Evolutionary conservation across 2,113 vertebrate genomes (phyloP).

Genomic region (Anas platyrhynchos): DNA sequence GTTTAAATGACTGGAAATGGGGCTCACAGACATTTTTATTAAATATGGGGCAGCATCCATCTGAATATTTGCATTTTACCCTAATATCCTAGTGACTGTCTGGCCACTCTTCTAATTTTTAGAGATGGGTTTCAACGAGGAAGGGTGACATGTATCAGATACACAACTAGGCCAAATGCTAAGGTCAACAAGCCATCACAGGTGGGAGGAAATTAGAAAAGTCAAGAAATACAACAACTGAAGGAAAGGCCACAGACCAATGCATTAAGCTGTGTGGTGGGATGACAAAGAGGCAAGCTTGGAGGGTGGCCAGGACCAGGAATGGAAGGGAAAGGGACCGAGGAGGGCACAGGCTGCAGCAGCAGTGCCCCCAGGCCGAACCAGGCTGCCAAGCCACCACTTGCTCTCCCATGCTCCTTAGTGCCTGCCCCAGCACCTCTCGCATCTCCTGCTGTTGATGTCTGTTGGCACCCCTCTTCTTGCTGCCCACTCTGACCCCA

Average conservation of each 20-base stretch:
- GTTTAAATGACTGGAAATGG: neutral
- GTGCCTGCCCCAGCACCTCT: neutral
- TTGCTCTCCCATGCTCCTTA: neutral
- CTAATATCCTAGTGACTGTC: accelerated
- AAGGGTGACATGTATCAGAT: neutral
- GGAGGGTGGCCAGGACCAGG: neutral
- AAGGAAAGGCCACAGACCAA: neutral
- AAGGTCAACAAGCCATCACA: neutral
- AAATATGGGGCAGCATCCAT: neutral
- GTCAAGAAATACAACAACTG: neutral
- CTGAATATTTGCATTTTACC: neutral
- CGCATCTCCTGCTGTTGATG: neutral
- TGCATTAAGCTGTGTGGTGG: neutral
- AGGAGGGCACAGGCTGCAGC: too few relatives aligned
- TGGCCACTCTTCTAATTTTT: neutral
- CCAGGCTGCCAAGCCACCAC: neutral
- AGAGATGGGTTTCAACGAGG: neutral
- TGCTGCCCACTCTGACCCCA: neutral
- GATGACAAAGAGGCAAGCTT: neutral
- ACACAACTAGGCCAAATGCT: neutral
- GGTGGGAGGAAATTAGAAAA: neutral
- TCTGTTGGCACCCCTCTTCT: neutral
- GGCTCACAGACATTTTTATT: neutral
- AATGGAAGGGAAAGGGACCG: accelerated
- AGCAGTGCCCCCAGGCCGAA: too few relatives aligned